These are phyloP conservation scores for Drosophila formosana DNA, from an alignment of 2,888 invertebrate species.

Conservation along the genomic window DNA sequence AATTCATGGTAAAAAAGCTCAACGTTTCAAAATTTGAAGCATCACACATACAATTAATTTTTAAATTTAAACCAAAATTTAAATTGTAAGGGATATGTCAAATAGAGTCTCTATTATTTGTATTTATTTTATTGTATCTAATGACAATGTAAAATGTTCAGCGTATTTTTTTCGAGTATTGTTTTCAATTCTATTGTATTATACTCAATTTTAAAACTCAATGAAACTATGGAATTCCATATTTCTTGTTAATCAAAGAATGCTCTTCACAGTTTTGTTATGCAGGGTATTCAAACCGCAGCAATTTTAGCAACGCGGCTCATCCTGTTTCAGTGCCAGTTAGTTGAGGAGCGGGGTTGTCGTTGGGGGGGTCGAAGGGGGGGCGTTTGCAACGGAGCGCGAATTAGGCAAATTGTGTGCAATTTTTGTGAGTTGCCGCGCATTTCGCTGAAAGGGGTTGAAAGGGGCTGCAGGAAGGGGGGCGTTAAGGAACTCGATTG, in stretches of 20 bases:
- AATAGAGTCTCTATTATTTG: too few relatives aligned
- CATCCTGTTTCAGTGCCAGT: conserved; percentile 58
- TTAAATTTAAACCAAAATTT: too few relatives aligned
- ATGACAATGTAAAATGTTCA: too few relatives aligned
- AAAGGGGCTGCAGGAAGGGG: not conserved
- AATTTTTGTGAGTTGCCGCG: conserved; percentile 61
- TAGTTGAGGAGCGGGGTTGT: not conserved
- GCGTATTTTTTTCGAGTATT: too few relatives aligned
- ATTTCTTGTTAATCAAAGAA: too few relatives aligned
- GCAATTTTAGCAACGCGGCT: conserved; percentile 64
- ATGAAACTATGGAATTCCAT: not conserved
- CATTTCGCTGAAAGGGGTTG: conserved; percentile 20
- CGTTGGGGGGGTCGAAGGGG: not conserved
- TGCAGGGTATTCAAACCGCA: conserved; percentile 61
- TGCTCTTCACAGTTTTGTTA: not conserved
- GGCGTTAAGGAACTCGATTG: conserved; percentile 39
- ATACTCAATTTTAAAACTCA: too few relatives aligned
- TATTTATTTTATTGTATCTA: too few relatives aligned
- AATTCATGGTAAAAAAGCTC: too few relatives aligned
- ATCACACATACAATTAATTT: too few relatives aligned
- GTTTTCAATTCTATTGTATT: too few relatives aligned
- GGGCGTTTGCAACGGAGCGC: conserved; percentile 22
- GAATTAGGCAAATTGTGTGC: conserved; percentile 80
- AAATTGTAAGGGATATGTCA: too few relatives aligned
- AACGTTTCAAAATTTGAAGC: too few relatives aligned